Percentiles rank a stretch among this genome's conserved stretches.
These are phyloP conservation scores for Scarus forsteni DNA, from an alignment of 2,797 vertebrate genomes.

Conservation along the genomic window DNA sequence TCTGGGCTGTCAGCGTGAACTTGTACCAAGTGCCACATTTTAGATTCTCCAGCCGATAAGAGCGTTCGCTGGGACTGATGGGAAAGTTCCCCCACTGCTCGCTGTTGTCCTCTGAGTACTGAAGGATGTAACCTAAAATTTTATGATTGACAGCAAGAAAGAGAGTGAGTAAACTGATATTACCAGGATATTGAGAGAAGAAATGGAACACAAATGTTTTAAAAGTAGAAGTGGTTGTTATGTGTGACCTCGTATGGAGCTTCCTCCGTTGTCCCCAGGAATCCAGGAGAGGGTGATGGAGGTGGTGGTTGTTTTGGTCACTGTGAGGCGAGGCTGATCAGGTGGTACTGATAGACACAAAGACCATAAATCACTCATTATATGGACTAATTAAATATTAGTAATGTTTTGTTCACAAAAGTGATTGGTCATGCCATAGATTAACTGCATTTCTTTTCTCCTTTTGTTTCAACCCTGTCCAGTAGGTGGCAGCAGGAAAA, in stretches of 20 bases:
- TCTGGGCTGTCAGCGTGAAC: constrained; percentile 97
- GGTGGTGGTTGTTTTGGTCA: constrained; percentile 97
- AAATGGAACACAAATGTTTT: too few relatives aligned
- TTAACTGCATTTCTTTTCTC: too few relatives aligned
- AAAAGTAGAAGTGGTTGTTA: too few relatives aligned
- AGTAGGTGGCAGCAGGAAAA: background rate
- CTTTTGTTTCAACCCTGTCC: background rate
- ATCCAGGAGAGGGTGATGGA: constrained; percentile 99
- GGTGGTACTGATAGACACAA: constrained; percentile 89
- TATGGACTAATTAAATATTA: too few relatives aligned
- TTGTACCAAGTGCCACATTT: constrained; percentile 99
- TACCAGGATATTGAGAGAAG: too few relatives aligned
- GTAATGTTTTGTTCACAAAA: too few relatives aligned
- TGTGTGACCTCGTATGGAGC: constrained; percentile 94
- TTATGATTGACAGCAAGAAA: background rate
- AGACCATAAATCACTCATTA: background rate
- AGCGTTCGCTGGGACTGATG: constrained; percentile 96
- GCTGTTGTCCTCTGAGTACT: constrained; percentile 98
- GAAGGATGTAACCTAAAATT: constrained; percentile 93
- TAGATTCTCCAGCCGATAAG: constrained; percentile 93
- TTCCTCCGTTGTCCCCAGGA: constrained; percentile 97
- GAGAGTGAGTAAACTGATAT: background rate
- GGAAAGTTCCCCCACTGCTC: constrained; percentile 97
- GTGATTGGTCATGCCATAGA: too few relatives aligned
- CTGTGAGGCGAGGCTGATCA: constrained; percentile 97